Base-by-base conservation (phyloP, 2,888 invertebrate genomes). In the Drosophila dives region DNA sequence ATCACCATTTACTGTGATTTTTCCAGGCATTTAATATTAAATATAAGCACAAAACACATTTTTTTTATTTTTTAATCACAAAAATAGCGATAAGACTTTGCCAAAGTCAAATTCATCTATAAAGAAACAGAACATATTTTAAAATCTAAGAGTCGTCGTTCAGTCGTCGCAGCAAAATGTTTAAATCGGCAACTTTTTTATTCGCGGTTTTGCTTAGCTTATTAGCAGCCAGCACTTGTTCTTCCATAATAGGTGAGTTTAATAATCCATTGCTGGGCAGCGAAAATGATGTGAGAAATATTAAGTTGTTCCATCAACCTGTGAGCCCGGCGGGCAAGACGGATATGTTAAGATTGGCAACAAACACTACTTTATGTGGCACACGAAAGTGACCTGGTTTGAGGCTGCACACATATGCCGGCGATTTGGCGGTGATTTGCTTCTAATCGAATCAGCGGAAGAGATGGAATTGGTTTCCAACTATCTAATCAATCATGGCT, bases 371-470 rank as follows among this genome's bases (percentile, higher is more conserved):
- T 53, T 61, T 6, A 8, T 74, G 1, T 42, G 56, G 26, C 7
- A 48, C 0, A 0, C 38, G 5, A 59, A 54, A 33, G 33, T 64
- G 6, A 26, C 23, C 11, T 76, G 76, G 77, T 26, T 54, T 10
- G 15, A 42, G 0, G 58, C 67, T 3, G 33, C 33, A 2, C 67
- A 76, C 34, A 1, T 48, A 11, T 76, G 76, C 23, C 72, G 77
- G 1, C 50, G 29, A 6, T 11, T 48, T 11, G 72, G 77, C 0
- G 68, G 77, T 7, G 64, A 72, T 2, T 59, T 77, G 61, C 50
- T 3, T 2, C 2, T 62, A 26, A 40, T 76, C 7, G 73, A 76
- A 26, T 64, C 77, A 1, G n/a, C 17, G 0, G 26, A 26, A 7
- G 68, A 76, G n/a, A 7, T 64, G 54, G 7, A 10, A 0, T 1